A percentile compares a stretch with the other conserved stretches of the same genome.
These are phyloP conservation scores for Hemiprocne comata DNA, from an alignment of 2,113 vertebrate species.

Conservation along the genomic window DNA sequence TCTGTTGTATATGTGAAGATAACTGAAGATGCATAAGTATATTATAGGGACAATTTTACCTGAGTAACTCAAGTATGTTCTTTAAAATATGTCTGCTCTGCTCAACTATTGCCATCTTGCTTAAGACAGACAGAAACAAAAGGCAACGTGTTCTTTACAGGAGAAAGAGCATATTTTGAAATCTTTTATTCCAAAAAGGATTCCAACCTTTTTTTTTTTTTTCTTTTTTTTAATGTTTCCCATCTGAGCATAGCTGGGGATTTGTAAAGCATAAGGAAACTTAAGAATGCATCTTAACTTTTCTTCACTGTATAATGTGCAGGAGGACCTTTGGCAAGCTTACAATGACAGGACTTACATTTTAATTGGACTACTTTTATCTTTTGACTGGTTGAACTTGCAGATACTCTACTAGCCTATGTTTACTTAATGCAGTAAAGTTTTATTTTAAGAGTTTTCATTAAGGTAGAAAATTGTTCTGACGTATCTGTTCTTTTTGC, in stretches of 20 bases:
- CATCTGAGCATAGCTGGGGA: constrained; percentile 29
- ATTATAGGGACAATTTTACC: not conserved
- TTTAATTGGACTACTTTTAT: not conserved
- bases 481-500: not conserved
- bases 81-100: not conserved
- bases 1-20: not conserved
- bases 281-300: constrained; percentile 36
- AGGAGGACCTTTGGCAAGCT: constrained; percentile 1
- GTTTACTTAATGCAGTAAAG: not conserved
- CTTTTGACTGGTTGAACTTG: not conserved
- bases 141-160: constrained; percentile 24
- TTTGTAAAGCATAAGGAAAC: constrained; percentile 71
- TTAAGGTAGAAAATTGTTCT: not conserved
- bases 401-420: not conserved
- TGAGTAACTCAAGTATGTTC: not conserved
- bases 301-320: not conserved
- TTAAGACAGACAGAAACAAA: constrained; percentile 30
- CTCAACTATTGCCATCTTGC: constrained; percentile 10
- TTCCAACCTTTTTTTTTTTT: not conserved
- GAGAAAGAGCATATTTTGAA: constrained; percentile 55
- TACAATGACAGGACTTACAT: not conserved
- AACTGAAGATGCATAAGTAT: not conserved
- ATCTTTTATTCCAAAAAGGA: constrained; percentile 44
- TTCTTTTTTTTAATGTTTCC: not conserved
- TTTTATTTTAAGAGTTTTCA: not conserved